Base-by-base conservation (phyloP, 2,888 invertebrate species). In the Selenia dentaria region DNA sequence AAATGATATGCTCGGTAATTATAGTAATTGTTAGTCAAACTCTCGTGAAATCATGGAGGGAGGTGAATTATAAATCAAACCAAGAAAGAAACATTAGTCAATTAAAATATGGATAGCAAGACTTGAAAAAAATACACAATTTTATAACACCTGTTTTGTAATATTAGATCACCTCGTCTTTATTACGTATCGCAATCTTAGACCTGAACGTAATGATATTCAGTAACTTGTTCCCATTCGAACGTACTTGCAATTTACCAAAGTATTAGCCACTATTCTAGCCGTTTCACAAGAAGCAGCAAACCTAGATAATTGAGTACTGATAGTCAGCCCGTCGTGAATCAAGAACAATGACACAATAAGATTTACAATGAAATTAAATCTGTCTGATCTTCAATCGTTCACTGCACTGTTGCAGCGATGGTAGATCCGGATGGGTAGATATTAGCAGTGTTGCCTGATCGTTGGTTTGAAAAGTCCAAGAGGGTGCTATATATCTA, bases 321-420 rank as follows among this genome's bases (percentile, higher is more conserved):
- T 52, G 61, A 59, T 37, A 37, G 18, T n/a, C 32, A 37, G 28
- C n/a, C 32, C 6, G 24, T 14, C 24, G 14, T 33, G 35, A 38
- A 44, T 34, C 33, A 33, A 27, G 22, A 44, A 28, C 33, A 33
- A 27, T 38, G 33, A 41, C 33, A 65, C 50, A 34, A 57, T 52
- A 57, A 54, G 58, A 65, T 65, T 65, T 66, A 66, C 61, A 64
- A 54, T 59, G 62, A 64, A 64, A 64, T 52, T 57, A 54, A 54
- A 66, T 24, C 61, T 60, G 49, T 35, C 42, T 35, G 62, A 63
- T 65, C 65, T 65, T 20, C 53, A 54, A 67, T 67, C 67, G 61
- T 59, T 61, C 61, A 18, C 27, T 27, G 37, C 28, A 37, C n/a
- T 28, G 22, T 25, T 16, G 28, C 12, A 11, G 32, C 61, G 63